A percentile compares a stretch with the other conserved stretches of the same genome.
Conservation (phyloP, 2,113 vertebrate genomes). For the Dolichotis patagonum region DNA sequence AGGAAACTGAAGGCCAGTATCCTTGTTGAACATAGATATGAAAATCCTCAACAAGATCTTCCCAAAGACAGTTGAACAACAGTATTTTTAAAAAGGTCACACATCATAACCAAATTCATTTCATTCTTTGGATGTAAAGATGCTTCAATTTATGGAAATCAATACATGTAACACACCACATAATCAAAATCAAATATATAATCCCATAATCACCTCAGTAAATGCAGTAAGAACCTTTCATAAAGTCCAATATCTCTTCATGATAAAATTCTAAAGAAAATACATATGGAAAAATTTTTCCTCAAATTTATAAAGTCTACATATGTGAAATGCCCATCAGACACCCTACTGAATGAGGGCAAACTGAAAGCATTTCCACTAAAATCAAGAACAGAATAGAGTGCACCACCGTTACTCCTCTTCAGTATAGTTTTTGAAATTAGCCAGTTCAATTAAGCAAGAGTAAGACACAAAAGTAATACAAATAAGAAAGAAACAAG, state of each 20-base stretch:
- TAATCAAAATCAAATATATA: neutral
- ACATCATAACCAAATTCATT: neutral
- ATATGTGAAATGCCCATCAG: neutral
- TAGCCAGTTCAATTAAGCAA: neutral
- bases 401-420: neutral
- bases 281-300: neutral
- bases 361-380: neutral
- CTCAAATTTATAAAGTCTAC: neutral
- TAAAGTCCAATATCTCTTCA: neutral
- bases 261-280: neutral
- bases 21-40: neutral
- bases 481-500: neutral
- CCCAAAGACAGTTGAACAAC: neutral
- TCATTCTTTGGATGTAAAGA: neutral
- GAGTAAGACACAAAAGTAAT: neutral
- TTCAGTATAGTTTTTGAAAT: neutral
- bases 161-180: neutral
- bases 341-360: neutral
- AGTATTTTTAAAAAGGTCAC: neutral
- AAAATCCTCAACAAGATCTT: neutral
- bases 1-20: neutral
- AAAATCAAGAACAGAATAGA: neutral
- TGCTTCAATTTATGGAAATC: neutral
- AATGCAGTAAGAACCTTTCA: neutral
- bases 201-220: neutral